Percentiles rank a stretch among this genome's conserved stretches.
Evolutionary conservation across 2,113 vertebrate genomes (phyloP).

Genomic region (Urocolius indicus): DNA sequence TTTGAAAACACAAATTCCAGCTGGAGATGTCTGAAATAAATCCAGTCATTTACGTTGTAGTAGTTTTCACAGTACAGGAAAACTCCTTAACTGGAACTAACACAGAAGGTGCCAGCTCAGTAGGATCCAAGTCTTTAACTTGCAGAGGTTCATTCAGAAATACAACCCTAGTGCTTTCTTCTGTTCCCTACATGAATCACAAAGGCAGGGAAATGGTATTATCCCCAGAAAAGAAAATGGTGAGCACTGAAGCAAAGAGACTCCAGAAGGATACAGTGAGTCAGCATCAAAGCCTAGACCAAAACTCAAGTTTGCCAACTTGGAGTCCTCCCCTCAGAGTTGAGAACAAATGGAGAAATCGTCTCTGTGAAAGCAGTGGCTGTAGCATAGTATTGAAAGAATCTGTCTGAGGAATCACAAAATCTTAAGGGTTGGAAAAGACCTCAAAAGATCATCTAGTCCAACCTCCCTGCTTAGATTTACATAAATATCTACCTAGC

Average conservation of each 20-base stretch:
- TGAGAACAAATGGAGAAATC: constrained; percentile 17
- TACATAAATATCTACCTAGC: background rate
- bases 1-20: background rate
- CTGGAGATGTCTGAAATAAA: background rate
- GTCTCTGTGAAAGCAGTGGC: background rate
- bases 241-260: background rate
- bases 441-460: too few relatives aligned
- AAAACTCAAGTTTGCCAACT: constrained; percentile 6
- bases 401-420: background rate
- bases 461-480: too few relatives aligned
- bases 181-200: background rate
- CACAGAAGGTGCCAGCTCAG: background rate
- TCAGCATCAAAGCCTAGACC: constrained; percentile 19
- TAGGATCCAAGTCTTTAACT: background rate
- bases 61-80: background rate
- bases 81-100: background rate
- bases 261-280: constrained; percentile 30
- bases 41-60: background rate
- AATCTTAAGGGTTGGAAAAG: too few relatives aligned
- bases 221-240: background rate
- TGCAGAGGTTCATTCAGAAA: background rate
- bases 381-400: background rate
- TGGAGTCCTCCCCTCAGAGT: background rate
- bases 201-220: background rate
- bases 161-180: background rate